Percentiles rank a stretch among this genome's conserved stretches.
Conservation (phyloP, 2,888 invertebrate genomes). For the Apodemia zela region DNA sequence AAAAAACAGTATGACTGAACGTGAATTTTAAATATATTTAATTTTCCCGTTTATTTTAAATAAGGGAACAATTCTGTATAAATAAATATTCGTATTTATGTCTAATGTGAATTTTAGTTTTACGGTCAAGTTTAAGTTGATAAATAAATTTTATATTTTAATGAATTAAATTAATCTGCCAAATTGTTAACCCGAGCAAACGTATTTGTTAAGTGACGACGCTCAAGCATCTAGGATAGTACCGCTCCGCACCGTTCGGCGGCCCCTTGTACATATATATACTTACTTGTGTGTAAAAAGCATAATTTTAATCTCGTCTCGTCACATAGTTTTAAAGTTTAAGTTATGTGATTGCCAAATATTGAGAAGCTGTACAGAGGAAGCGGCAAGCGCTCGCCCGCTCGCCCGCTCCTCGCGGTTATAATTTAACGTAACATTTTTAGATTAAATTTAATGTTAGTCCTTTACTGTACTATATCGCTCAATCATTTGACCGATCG, state of each 20-base stretch:
- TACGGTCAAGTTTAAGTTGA: conserved; percentile 72
- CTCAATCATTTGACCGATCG: conserved; percentile 80
- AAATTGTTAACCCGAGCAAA: conserved; percentile 72
- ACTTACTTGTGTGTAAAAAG: conserved; percentile 74
- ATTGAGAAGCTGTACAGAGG: conserved; percentile 70
- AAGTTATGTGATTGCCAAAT: conserved; percentile 80
- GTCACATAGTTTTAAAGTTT: conserved; percentile 79
- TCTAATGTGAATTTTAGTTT: conserved; percentile 74
- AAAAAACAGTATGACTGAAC: conserved; percentile 75
- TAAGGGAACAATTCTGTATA: conserved; percentile 73
- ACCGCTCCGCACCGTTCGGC: conserved; percentile 55
- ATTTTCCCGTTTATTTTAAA: conserved; percentile 60
- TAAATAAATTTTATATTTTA: conserved; percentile 67
- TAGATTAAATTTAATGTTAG: conserved; percentile 81
- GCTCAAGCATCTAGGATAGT: conserved; percentile 76
- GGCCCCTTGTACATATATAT: conserved; percentile 66
- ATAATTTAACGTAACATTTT: conserved; percentile 79
- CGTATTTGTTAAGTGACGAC: conserved; percentile 67
- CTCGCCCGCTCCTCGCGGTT: conserved; percentile 61
- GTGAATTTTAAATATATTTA: conserved; percentile 69
- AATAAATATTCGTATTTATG: conserved; percentile 73
- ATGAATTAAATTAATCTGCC: conserved; percentile 74
- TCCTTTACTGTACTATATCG: conserved; percentile 80
- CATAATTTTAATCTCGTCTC: conserved; percentile 78
- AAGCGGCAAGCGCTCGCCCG: conserved; percentile 41